phyloP scores from a whole-genome alignment of 2,888 invertebrate species.

The Philhelius pedissequus region DNA sequence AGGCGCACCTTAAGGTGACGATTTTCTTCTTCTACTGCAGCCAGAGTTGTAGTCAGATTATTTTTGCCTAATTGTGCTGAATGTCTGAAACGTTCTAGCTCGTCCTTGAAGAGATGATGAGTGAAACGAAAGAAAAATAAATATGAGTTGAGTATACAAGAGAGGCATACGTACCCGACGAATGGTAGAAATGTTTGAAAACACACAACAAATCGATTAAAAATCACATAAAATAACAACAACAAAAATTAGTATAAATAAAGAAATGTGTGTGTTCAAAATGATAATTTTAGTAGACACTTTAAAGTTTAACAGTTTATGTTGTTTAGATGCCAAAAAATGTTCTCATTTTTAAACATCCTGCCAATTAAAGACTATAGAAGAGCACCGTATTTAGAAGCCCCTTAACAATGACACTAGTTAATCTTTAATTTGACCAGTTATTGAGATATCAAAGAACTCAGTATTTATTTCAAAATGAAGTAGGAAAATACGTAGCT shows the following conservation, averaged over 20 bases:
- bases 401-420: too few relatives aligned
- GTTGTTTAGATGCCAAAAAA: too few relatives aligned
- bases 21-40: conserved; percentile 87
- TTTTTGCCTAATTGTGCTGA: conserved; percentile 86
- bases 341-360: too few relatives aligned
- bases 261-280: neutral
- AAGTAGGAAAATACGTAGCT: too few relatives aligned
- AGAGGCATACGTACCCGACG: conserved; percentile 42
- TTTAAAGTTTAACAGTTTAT: too few relatives aligned
- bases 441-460: too few relatives aligned
- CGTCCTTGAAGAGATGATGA: conserved; percentile 81
- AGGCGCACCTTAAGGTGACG: conserved; percentile 82
- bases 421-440: too few relatives aligned
- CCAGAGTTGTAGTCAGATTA: conserved; percentile 84
- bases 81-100: conserved; percentile 87
- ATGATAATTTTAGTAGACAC: too few relatives aligned
- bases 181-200: conserved; percentile 19
- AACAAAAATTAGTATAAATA: neutral
- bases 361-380: neutral
- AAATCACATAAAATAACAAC: conserved; percentile 31
- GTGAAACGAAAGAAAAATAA: neutral
- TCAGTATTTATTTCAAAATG: too few relatives aligned
- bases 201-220: conserved; percentile 26
- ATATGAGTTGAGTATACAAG: neutral
- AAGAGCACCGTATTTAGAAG: too few relatives aligned